phyloP scores from a whole-genome alignment of 2,888 invertebrate genomes.

The Eupithecia vulgata region DNA sequence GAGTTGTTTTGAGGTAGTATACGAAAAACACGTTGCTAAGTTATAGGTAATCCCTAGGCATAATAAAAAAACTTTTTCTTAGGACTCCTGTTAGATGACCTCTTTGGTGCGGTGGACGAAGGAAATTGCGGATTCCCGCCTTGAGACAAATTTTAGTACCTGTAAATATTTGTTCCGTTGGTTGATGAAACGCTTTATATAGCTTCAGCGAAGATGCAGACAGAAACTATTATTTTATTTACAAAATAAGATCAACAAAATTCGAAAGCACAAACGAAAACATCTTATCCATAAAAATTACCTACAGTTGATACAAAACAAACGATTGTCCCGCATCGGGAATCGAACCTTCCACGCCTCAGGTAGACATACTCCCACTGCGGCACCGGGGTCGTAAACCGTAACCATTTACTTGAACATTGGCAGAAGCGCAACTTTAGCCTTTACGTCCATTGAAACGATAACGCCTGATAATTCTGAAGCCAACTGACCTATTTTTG shows the following conservation, averaged over 20 bases:
- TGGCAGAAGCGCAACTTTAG: slow-evolving; percentile 1
- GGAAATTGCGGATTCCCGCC: no score
- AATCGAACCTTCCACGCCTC: not conserved
- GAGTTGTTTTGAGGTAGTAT: no score
- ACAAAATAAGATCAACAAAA: not conserved
- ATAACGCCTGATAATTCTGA: not conserved
- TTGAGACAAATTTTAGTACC: no score
- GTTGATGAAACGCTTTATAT: no score
- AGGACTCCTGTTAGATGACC: no score
- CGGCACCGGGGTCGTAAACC: not conserved
- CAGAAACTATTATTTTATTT: not conserved
- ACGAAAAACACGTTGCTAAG: no score
- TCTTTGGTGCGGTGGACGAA: no score
- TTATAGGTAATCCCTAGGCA: no score
- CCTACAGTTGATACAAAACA: not conserved
- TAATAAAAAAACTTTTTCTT: no score
- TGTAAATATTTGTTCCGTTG: no score
- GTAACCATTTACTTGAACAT: not conserved
- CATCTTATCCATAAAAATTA: not conserved
- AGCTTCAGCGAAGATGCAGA: not conserved
- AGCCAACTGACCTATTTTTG: slow-evolving; percentile 4
- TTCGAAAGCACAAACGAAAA: no score
- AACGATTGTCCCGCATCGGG: not conserved
- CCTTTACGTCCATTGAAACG: not conserved
- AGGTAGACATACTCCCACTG: not conserved